Base-by-base conservation (phyloP, 2,888 invertebrate species). In the Pristionchus exspectatus region DNA sequence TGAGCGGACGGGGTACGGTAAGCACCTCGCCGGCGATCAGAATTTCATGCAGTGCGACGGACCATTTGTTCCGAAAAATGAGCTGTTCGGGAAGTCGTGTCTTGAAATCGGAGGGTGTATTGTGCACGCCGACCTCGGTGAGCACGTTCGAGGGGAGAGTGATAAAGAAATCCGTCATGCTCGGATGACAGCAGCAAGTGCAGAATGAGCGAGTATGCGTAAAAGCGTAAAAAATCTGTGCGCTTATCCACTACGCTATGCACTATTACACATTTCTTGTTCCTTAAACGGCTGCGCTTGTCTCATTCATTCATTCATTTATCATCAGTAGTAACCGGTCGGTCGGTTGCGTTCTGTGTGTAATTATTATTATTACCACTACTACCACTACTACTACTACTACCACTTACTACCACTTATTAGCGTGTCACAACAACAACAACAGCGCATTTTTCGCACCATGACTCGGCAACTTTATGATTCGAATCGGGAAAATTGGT, bases 141-240 rank as follows among this genome's bases (percentile, higher is more conserved):
- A n/a, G 2, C 38, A 74, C 5, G 54, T 83, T 83, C n/a, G 7
- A 21, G n/a, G 54, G 83, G n/a, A 83, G 83, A 83, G 44, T 83
- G n/a, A 83, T 54, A 54, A 12, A 83, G 18, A 83, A 83, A 18
- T 83, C 83, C n/a, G 54, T 12, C 83, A 83, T 83, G 14, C 83
- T 50, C 21, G 2, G 38, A 3, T 44, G 24, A 38, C 18, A 18
- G 59, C 9, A 27, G 5, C 21, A n/a, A 69, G 12, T 14, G 4
- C n/a, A 27, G 69, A 69, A n/a, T 69, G 27, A n/a, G n/a, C n/a
- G n/a, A n/a, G n/a, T n/a, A n/a, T n/a, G n/a, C n/a, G n/a, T n/a
- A n/a, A n/a, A n/a, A n/a, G n/a, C n/a, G n/a, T n/a, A n/a, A n/a
- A n/a, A n/a, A n/a, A n/a, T n/a, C n/a, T n/a, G n/a, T n/a, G n/a